Evolutionary conservation across 2,888 invertebrate species (phyloP).

Genomic region (Acholoe squamosa): DNA sequence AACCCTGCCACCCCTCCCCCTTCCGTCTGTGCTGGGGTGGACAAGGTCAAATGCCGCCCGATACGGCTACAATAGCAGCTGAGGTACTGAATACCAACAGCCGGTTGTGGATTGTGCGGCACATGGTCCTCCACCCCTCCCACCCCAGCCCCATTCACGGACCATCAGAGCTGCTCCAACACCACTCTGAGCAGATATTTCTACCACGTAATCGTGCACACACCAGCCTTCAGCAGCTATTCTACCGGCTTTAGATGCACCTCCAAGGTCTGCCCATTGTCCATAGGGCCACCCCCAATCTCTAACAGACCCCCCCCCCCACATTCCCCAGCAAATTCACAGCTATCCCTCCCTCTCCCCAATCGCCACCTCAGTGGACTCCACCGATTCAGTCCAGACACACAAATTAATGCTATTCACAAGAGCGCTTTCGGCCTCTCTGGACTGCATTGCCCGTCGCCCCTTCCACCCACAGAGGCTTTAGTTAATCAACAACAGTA

Average conservation of each 20-base stretch:
- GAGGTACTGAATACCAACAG: neutral
- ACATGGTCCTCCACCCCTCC: neutral
- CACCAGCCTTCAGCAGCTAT: neutral
- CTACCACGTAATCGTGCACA: slow-evolving; percentile 50
- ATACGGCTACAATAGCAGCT: neutral
- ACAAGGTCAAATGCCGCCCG: neutral
- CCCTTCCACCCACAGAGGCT: neutral
- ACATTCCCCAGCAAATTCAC: too few relatives aligned
- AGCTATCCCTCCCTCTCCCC: neutral
- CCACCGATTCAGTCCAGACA: neutral
- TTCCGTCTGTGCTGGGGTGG: too few relatives aligned
- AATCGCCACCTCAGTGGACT: neutral
- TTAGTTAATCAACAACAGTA: slow-evolving; percentile 4
- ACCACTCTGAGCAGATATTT: slow-evolving; percentile 32
- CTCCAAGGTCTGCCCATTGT: neutral
- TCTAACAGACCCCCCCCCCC: too few relatives aligned
- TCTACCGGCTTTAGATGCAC: neutral
- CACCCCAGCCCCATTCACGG: neutral
- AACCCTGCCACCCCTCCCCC: too few relatives aligned
- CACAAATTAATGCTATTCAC: slow-evolving; percentile 39
- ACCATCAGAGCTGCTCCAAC: neutral
- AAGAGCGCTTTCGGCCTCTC: neutral
- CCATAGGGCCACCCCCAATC: neutral
- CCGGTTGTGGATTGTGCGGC: neutral
- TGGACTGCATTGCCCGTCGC: neutral